phyloP scores from a whole-genome alignment of 2,113 vertebrate genomes.

The Pogonocichla stellata region DNA sequence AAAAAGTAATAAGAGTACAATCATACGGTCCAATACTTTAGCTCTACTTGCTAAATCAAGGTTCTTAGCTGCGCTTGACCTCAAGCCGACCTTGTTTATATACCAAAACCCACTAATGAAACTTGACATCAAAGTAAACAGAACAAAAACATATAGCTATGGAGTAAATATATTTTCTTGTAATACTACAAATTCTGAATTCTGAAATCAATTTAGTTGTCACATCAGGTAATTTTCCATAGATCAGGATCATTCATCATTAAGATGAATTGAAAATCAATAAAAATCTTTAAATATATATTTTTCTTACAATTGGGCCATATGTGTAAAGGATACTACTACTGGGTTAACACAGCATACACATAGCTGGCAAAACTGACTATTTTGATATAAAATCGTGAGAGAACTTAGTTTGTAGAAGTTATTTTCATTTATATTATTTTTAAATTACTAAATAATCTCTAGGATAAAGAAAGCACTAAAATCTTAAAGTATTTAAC shows the following conservation, averaged over 20 bases:
- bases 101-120: constrained; percentile 32
- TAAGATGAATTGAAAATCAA: not conserved
- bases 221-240: not conserved
- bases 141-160: constrained; percentile 30
- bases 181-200: not conserved
- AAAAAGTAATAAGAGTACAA: not conserved
- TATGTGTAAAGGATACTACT: not conserved
- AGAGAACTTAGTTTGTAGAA: not conserved
- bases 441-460: not conserved
- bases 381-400: not conserved
- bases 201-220: not conserved
- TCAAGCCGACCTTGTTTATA: constrained; percentile 50
- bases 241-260: not conserved
- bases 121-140: constrained; percentile 62
- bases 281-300: not conserved
- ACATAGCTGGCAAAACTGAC: not conserved
- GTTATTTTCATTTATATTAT: not conserved
- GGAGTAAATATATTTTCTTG: not conserved
- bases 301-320: not conserved
- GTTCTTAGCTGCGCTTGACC: constrained; percentile 56
- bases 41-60: constrained; percentile 24
- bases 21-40: constrained; percentile 45
- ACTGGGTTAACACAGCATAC: not conserved
- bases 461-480: not conserved
- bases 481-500: not conserved